Percentiles rank a stretch among this genome's conserved stretches.
Evolutionary conservation across 2,888 invertebrate species (phyloP).

Genomic region (Dryadula phaetusa): DNA sequence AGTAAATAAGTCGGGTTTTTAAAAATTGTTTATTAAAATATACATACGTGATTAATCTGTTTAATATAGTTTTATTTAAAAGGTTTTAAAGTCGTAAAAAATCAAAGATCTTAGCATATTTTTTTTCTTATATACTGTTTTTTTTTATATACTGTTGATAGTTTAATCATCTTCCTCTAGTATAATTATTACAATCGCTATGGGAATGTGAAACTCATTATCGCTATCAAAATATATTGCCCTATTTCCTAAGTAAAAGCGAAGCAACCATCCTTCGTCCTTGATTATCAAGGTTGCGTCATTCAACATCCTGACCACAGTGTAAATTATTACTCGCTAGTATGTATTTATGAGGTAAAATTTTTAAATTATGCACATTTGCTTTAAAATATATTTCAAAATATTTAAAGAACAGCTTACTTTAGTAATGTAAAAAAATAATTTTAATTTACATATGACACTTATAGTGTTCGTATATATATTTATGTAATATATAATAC

Average conservation of each 20-base stretch:
- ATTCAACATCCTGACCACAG: constrained; percentile 18
- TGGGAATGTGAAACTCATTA: not conserved
- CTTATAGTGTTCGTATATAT: too few species aligned
- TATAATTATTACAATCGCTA: not conserved
- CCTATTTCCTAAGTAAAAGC: constrained; percentile 17
- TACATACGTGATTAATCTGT: too few species aligned
- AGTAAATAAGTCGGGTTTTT: too few species aligned
- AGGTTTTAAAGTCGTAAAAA: too few species aligned
- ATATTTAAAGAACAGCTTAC: too few species aligned
- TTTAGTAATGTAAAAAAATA: too few species aligned
- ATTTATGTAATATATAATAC: not conserved
- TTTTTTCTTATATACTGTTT: not conserved
- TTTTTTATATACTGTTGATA: not conserved
- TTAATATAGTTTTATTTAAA: too few species aligned
- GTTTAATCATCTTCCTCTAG: not conserved
- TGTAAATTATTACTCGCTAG: not conserved
- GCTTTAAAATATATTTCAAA: too few species aligned
- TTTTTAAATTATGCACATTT: too few species aligned
- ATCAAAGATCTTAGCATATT: too few species aligned
- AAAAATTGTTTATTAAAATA: too few species aligned
- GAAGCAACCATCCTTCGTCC: constrained; percentile 3
- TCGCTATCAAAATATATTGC: constrained; percentile 11
- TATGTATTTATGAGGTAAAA: not conserved
- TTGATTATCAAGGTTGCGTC: constrained; percentile 13
- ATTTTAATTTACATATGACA: too few species aligned